Evolutionary conservation across 92 coral and sea anemone genomes (phyloP).

Genomic region (Zoanthus sociatus): DNA sequence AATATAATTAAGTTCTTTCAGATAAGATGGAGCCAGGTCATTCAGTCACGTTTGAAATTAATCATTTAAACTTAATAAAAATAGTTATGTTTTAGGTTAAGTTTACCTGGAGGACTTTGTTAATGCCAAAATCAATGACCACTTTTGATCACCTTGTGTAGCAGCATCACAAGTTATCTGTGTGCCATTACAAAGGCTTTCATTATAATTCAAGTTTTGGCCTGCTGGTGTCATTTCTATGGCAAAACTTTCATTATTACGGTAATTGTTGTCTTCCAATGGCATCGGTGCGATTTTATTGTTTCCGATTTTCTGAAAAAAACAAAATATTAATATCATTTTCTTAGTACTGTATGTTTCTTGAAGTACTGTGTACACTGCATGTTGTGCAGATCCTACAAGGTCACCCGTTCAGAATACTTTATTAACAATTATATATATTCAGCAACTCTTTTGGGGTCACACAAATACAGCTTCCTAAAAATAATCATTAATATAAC

Average conservation of each 20-base stretch:
- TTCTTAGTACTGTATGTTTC: background rate
- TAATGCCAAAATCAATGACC: conserved; percentile 77
- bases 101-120: conserved; percentile 86
- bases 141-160: conserved; percentile 40
- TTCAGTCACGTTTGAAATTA: too few relatives aligned
- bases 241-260: conserved; percentile 60
- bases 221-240: conserved; percentile 75
- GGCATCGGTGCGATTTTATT: conserved; percentile 88
- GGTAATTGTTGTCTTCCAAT: background rate
- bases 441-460: too few relatives aligned
- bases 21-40: too few relatives aligned
- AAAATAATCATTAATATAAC: too few relatives aligned
- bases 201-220: conserved; percentile 40
- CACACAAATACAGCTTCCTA: too few relatives aligned
- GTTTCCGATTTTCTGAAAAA: conserved; percentile 76
- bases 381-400: background rate
- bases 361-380: background rate
- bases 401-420: background rate
- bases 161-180: conserved; percentile 28
- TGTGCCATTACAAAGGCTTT: conserved; percentile 40
- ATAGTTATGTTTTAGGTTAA: background rate
- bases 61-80: too few relatives aligned
- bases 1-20: too few relatives aligned
- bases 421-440: too few relatives aligned
- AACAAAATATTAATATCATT: background rate